Evolutionary conservation across 2,113 vertebrate species (phyloP).

Genomic region (Campylomormyrus tamandua): DNA sequence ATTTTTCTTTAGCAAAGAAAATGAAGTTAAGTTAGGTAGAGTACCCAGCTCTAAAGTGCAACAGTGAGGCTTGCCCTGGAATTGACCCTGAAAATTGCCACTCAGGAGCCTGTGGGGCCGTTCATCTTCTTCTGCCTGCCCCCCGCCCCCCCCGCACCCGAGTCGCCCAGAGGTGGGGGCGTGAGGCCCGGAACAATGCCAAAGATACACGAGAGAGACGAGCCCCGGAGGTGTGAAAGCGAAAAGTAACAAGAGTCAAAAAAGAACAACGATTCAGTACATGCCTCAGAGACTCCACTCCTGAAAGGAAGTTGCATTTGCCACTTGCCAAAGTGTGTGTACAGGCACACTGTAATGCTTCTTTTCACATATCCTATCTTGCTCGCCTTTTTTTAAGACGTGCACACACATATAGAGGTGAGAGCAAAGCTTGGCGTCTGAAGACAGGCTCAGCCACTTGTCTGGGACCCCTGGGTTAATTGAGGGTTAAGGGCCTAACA

Average conservation of each 20-base stretch:
- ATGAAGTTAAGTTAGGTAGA: not conserved
- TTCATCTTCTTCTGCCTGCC: not conserved
- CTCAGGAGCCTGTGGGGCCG: not conserved
- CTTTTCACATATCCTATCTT: not conserved
- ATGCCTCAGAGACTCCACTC: not conserved
- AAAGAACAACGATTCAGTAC: not conserved
- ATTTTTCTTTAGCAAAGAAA: not conserved
- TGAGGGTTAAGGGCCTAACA: not conserved
- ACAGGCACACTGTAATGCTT: too few species aligned
- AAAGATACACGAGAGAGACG: not conserved
- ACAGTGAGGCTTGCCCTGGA: not conserved
- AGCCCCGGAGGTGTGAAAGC: not conserved
- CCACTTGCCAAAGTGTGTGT: too few species aligned
- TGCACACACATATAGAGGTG: not conserved
- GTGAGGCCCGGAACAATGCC: not conserved
- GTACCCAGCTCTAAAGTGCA: not conserved
- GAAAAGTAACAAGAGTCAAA: not conserved
- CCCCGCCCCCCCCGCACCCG: not conserved
- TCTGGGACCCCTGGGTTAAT: not conserved
- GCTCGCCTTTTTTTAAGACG: not conserved
- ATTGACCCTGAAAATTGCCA: not conserved
- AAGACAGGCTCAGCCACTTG: not conserved
- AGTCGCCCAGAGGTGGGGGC: not conserved
- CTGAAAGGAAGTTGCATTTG: not conserved
- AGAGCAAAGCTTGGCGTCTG: not conserved